Percentiles rank a stretch among this genome's conserved stretches.
These are phyloP conservation scores for Serranochromis macrocephalus DNA, from an alignment of 2,113 vertebrate species.

Conservation along the genomic window DNA sequence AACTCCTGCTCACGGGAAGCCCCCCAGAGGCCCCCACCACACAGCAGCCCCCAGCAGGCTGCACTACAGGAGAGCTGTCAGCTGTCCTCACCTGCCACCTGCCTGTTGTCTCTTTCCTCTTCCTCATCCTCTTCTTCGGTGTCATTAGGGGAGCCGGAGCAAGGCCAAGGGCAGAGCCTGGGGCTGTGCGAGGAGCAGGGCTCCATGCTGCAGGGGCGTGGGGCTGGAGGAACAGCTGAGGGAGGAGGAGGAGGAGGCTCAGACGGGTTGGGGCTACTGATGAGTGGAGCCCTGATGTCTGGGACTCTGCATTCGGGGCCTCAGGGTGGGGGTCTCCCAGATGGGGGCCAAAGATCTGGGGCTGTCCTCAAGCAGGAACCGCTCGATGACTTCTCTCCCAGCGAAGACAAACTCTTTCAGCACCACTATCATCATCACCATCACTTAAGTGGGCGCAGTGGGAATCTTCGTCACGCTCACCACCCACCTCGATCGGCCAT, in stretches of 20 bases:
- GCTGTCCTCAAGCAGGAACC: slow-evolving; percentile 89
- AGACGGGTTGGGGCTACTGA: slow-evolving; percentile 57
- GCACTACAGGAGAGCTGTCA: slow-evolving; percentile 74
- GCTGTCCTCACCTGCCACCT: slow-evolving; percentile 77
- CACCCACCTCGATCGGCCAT: slow-evolving; percentile 69
- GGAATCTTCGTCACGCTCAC: slow-evolving; percentile 69
- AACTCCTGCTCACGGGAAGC: slow-evolving; percentile 62
- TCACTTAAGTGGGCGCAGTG: slow-evolving; percentile 48
- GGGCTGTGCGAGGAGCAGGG: slow-evolving; percentile 71
- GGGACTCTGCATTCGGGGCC: slow-evolving; percentile 31
- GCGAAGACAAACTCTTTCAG: slow-evolving; percentile 80
- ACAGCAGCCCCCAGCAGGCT: slow-evolving; percentile 68
- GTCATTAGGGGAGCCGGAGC: slow-evolving; percentile 70
- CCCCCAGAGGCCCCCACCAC: slow-evolving; percentile 66
- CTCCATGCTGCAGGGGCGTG: slow-evolving; percentile 70
- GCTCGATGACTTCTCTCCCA: slow-evolving; percentile 81
- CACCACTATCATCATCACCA: slow-evolving; percentile 81
- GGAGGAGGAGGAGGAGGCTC: slow-evolving; percentile 36
- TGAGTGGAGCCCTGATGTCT: slow-evolving; percentile 54
- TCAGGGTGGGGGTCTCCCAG: slow-evolving; percentile 45
- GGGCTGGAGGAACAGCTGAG: slow-evolving; percentile 21
- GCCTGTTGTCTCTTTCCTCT: slow-evolving; percentile 75
- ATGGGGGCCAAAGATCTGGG: slow-evolving; percentile 69
- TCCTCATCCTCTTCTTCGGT: slow-evolving; percentile 65
- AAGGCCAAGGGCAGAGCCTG: slow-evolving; percentile 58